A percentile compares a stretch with the other conserved stretches of the same genome.
These are phyloP conservation scores for Megaptera novaeangliae DNA, from an alignment of 2,113 vertebrate species.

Conservation along the genomic window DNA sequence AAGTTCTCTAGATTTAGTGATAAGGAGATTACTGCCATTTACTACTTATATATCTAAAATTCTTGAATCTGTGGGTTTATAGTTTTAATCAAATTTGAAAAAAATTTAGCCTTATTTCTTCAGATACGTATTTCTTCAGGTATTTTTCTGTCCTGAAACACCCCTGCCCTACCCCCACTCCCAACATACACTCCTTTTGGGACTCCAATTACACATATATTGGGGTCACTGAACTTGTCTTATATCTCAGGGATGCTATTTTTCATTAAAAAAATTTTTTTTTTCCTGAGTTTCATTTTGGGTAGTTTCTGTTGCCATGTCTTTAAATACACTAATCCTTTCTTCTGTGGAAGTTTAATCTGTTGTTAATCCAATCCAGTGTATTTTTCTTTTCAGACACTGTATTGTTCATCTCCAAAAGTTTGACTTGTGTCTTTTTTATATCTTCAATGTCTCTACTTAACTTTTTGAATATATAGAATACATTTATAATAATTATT, in stretches of 20 bases:
- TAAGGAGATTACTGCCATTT: neutral
- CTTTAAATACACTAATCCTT: slow-evolving; percentile 20
- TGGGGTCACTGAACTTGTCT: neutral
- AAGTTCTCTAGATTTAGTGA: neutral
- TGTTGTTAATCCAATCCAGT: neutral
- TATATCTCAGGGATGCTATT: neutral
- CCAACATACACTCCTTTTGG: neutral
- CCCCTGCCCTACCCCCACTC: fast-evolving
- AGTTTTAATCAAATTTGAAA: neutral
- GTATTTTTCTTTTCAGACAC: neutral
- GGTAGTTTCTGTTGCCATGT: neutral
- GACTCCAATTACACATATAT: neutral
- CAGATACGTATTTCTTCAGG: neutral
- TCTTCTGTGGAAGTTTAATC: neutral
- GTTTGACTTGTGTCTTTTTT: neutral
- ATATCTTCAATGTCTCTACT: neutral
- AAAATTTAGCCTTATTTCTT: neutral
- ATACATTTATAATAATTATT: neutral
- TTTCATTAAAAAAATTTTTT: neutral
- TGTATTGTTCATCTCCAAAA: neutral
- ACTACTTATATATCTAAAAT: slow-evolving; percentile 25
- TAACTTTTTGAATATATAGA: neutral
- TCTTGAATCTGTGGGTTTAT: neutral
- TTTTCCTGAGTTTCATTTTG: neutral
- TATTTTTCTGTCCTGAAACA: neutral